phyloP scores from a whole-genome alignment of 2,888 invertebrate genomes.

The Pristionchus exspectatus region DNA sequence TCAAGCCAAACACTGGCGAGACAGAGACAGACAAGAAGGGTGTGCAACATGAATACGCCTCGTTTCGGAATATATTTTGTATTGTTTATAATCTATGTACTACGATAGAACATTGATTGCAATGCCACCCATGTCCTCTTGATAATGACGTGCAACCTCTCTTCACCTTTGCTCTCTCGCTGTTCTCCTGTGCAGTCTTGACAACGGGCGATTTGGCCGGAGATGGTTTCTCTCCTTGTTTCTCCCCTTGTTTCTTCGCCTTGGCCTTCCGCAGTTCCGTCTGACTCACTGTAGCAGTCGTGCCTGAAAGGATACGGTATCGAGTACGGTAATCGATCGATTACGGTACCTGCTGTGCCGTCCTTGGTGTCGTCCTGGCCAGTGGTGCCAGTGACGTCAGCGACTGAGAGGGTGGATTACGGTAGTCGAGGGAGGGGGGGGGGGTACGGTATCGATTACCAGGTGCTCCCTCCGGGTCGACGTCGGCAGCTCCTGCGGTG shows the following conservation, averaged over 20 bases:
- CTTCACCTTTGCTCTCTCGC: background rate
- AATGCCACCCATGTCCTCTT: too few relatives aligned
- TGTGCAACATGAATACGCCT: too few relatives aligned
- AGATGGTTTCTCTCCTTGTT: background rate
- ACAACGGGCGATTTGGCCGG: background rate
- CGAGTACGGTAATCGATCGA: background rate
- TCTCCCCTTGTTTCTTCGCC: background rate
- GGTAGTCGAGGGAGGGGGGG: background rate
- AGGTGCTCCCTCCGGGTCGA: background rate
- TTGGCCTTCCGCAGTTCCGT: background rate
- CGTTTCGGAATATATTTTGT: too few relatives aligned
- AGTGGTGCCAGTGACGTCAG: background rate
- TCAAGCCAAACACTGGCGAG: too few relatives aligned
- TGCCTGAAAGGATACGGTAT: background rate
- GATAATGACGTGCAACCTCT: background rate
- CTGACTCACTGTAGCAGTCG: background rate
- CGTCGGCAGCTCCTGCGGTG: background rate
- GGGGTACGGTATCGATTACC: background rate
- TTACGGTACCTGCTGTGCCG: background rate
- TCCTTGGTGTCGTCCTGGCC: background rate
- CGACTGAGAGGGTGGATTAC: background rate
- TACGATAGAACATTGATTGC: too few relatives aligned
- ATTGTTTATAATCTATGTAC: too few relatives aligned
- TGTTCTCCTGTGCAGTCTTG: constrained; percentile 26
- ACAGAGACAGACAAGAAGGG: too few relatives aligned